Conservation (phyloP, 2,888 invertebrate genomes). For the Drosophila quinaria region DNA sequence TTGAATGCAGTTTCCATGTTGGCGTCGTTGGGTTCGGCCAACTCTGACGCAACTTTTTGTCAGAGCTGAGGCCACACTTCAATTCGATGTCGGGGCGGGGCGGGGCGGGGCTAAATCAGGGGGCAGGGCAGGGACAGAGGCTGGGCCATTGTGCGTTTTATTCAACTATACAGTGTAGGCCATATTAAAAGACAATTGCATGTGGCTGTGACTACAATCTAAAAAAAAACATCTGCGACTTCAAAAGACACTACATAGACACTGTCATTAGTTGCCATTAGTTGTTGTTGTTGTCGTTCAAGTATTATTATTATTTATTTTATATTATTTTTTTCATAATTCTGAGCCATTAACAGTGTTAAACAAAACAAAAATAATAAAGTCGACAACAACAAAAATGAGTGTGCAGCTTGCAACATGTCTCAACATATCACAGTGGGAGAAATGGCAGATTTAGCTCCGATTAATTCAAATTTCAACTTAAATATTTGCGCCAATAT, state of each 20-base stretch:
- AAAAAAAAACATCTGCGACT: conserved; percentile 45
- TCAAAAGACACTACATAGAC: conserved; percentile 47
- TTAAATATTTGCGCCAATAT: no score
- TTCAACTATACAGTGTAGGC: conserved; percentile 42
- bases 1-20: conserved; percentile 69
- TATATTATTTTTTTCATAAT: conserved; percentile 39
- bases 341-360: conserved; percentile 42
- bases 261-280: conserved; percentile 46
- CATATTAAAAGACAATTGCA: conserved; percentile 70
- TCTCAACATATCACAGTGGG: no score
- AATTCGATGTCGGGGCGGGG: conserved; percentile 29
- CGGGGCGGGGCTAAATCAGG: conserved; percentile 20
- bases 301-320: conserved; percentile 46
- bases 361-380: conserved; percentile 10
- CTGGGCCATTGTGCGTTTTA: conserved; percentile 71
- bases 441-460: no score
- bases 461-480: no score
- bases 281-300: conserved; percentile 20
- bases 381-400: conserved; percentile 21
- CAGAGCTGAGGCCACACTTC: conserved; percentile 30
- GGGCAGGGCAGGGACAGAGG: conserved; percentile 10
- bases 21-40: conserved; percentile 70
- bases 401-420: conserved; percentile 63
- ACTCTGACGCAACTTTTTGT: conserved; percentile 54
- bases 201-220: conserved; percentile 48